Base-by-base conservation (phyloP, 2,113 vertebrate species). In the Rana temporaria region DNA sequence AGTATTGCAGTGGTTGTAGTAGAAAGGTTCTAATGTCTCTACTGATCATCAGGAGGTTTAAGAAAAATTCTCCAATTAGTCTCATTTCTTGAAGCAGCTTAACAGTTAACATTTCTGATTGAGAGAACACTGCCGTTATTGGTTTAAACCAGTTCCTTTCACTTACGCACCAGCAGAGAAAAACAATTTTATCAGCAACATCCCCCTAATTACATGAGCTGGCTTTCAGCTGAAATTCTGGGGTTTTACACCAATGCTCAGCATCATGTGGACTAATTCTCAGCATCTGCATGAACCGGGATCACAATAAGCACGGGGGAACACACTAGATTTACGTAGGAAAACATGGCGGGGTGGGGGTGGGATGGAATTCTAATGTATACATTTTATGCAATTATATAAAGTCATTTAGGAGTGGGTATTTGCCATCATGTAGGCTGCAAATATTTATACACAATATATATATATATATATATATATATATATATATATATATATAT, bases 131-230 rank as follows among this genome's bases (percentile, higher is more conserved):
- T 57, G 84, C 15, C 38, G 85, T 79, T 73, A 72, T 79, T 12
- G 17, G 60, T 0, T 0, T 4, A 3, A 2, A 82, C 72, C 65
- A 16, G 55, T 1, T 67, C 63, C 77, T 85, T 18, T 42, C 80
- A 14, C 60, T 1, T 83, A 65, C 69, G 63, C 53, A 52, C 38
- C 56, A 0, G 55, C 30, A 66, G 84, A 0, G 2, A 84, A 6
- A 19, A 69, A 85, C 78, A 79, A 81, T 79, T 73, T 82, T 74
- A 82, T 74, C 60, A 84, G 81, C 64, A 89, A 74, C 82, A 84
- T 57, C 65, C 85, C 79, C 85, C 80, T 82, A 78, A 86, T 89
- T 88, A 88, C 4, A 84, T n/a, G 85, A 81, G 81, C 84, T 84
- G 87, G 75, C 84, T 34, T 67, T 20, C 0, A 64, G 62, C 84